Evolutionary conservation across 2,888 invertebrate genomes (phyloP), one percentile per base, ranked within the genome.

Genomic region (Andrena camellia): DNA sequence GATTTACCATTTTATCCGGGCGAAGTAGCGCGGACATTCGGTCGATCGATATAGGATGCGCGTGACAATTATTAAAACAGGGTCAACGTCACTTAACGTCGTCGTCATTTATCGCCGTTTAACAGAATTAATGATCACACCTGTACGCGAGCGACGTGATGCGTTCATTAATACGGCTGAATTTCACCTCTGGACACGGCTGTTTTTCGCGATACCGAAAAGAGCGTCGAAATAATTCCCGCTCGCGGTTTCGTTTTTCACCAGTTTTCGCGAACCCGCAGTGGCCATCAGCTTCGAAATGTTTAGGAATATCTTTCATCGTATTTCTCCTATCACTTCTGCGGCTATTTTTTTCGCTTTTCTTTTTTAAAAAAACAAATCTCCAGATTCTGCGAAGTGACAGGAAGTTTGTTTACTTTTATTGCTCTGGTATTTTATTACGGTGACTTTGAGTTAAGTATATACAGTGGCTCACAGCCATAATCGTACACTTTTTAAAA

Each of bases 51-150:
- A 69, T 69, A 75, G 60, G 68, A 67, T 74, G 78, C 80, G 72
- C 68, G 86, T 88, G 88, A 88, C 88, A 86, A 88, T 88, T 82
- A 88, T 88, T 86, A 88, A 88, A 88, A 88, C 82, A 78, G 88
- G 84, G 82, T 86, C 86, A 88, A 80, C 88, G 88, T 88, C 87
- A 86, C 81, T 88, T 88, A 88, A 84, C 84, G 81, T 81, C 88
- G 77, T 79, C 86, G 86, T 88, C 87, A 88, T 88, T 88, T 88
- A 88, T 86, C 81, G 87, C 84, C 82, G 78, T 79, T 88, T 88
- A 88, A 88, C 84, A 57, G 81, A 88, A 88, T 88, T 88, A 88
- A 88, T 88, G 88, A 88, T 84, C 88, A 80, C 82, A 74, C 86
- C 73, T 80, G 75, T 76, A 78, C 68, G 72, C 73, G 69, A 57